phyloP scores from a whole-genome alignment of 2,888 invertebrate species.

The Lasioglossum figueresi region DNA sequence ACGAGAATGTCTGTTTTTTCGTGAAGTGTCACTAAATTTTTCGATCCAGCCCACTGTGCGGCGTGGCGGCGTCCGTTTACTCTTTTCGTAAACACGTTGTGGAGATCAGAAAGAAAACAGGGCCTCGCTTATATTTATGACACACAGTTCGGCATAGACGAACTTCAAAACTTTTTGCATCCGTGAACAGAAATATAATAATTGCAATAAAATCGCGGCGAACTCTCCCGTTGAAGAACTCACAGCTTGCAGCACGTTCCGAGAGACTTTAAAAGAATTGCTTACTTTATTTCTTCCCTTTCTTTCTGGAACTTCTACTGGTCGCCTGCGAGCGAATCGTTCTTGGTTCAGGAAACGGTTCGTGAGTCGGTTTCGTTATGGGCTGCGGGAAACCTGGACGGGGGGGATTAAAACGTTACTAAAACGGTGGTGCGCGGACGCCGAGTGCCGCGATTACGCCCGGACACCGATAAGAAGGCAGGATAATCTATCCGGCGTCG shows the following conservation, averaged over 20 bases:
- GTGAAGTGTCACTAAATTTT: too few relatives aligned
- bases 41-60: too few relatives aligned
- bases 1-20: too few relatives aligned
- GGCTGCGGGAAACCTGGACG: constrained; percentile 37
- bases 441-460: constrained; percentile 5
- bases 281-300: not conserved
- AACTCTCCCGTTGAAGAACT: not conserved
- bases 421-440: not conserved
- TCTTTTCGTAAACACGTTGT: too few relatives aligned
- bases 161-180: not conserved
- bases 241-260: not conserved
- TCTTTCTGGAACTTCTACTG: constrained; percentile 20
- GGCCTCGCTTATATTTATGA: too few relatives aligned
- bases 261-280: too few relatives aligned
- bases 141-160: too few relatives aligned
- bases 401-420: constrained; percentile 33
- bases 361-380: constrained; percentile 27
- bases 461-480: constrained; percentile 31
- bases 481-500: constrained; percentile 37
- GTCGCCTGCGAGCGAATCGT: not conserved
- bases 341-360: constrained; percentile 31
- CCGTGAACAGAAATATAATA: not conserved
- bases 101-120: too few relatives aligned
- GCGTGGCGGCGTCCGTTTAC: too few relatives aligned
- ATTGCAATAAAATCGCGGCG: not conserved